These are phyloP conservation scores for Mythimna pallens DNA, from an alignment of 2,888 invertebrate species.

Conservation along the genomic window DNA sequence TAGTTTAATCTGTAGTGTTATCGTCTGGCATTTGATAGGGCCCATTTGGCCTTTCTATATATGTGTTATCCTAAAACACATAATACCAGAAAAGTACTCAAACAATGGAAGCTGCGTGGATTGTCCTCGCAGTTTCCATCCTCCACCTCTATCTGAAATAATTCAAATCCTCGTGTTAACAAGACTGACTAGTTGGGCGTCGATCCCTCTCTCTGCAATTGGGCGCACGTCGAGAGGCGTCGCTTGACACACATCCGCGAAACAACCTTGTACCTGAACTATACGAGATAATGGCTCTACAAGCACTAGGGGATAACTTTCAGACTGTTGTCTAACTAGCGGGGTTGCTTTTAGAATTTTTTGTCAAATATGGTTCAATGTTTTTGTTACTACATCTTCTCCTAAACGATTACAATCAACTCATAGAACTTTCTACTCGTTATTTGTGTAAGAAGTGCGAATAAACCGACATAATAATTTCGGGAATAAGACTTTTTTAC, in stretches of 20 bases:
- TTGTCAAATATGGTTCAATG: background rate
- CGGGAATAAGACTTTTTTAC: background rate
- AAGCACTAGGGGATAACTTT: constrained; percentile 24
- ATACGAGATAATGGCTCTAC: constrained; percentile 56
- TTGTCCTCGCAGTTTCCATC: no score
- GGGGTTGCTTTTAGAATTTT: background rate
- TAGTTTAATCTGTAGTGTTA: no score
- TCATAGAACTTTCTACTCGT: background rate
- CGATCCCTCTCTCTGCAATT: constrained; percentile 64
- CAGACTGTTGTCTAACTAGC: constrained; percentile 2
- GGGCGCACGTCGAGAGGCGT: constrained; percentile 66
- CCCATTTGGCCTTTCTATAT: no score
- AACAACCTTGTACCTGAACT: constrained; percentile 44
- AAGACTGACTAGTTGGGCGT: constrained; percentile 44
- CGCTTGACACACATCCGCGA: constrained; percentile 70
- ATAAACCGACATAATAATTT: background rate
- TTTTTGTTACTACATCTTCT: background rate
- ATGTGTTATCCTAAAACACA: no score
- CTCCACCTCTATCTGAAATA: no score
- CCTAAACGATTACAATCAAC: background rate
- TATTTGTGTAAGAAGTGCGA: background rate
- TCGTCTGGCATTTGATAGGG: no score
- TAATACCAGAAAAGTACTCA: no score
- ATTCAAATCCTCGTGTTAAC: constrained; percentile 35
- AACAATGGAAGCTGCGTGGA: no score